Evolutionary conservation across 2,888 invertebrate genomes (phyloP), one percentile per base, ranked within the genome.

Genomic region (Unio delphinus): DNA sequence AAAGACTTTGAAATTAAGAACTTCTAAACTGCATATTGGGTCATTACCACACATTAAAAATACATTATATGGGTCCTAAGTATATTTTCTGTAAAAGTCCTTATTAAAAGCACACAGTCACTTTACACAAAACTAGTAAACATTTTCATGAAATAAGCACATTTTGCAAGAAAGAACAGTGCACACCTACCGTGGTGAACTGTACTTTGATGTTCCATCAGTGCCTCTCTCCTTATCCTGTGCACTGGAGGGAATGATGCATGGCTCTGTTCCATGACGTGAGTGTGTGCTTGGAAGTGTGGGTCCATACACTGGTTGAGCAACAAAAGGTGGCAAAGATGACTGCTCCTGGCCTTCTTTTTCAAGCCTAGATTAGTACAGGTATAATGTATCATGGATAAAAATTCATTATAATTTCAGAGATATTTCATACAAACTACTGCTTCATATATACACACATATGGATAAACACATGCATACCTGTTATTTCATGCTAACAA

Each of bases 211-310:
- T 23, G 57, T 58, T 54, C 55, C 45, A 17, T 69, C 57, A 59
- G 55, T 55, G 26, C 66, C 61, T 20, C 54, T 23, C 23, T 72
- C 69, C 54, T 65, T 67, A n/a, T 65, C 56, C 20, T 55, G 15
- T 2, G 34, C 65, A 15, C 65, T 34, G 30, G 70, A 61, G 18
- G 84, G 83, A 28, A 86, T 77, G n/a, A 80, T 80, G 15, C 86
- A 86, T 7, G 86, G 86, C 70, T 87, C 86, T 8, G 83, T 78
- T 18, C 85, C 86, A 8, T 86, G 87, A 28, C 85, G 85, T 63
- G 85, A 85, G n/a, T 85, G 87, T 60, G 82, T 72, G 45, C 73
- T 73, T n/a, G 71, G 65, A 56, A 78, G 70, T 28, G 72, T 18
- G n/a, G 75, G 63, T 34, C 73, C 71, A 62, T 80, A 80, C 11